Base-by-base conservation (phyloP, 2,888 invertebrate species). In the Acrocyrtus sp. region DNA sequence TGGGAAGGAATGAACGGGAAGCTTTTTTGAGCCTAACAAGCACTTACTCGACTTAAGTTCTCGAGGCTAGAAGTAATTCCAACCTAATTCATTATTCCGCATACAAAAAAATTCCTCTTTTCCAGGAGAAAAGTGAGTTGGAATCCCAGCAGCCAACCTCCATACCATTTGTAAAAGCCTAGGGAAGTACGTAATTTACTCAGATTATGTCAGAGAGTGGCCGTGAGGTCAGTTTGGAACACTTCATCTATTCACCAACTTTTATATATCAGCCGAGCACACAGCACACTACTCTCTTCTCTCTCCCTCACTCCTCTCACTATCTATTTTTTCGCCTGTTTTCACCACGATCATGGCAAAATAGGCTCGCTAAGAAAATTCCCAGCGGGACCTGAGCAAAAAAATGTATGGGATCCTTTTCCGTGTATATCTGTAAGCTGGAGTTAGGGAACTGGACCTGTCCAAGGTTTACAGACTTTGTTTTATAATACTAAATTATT, bases 181-280 rank as follows among this genome's bases (percentile, higher is more conserved):
- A 34, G 50, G 27, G 2, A 57, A 48, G 50, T 67, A 50, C 50
- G 61, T 69, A 69, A 69, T 69, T 69, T 69, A 69, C 69, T 69
- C 69, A 69, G 69, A 69, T 69, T 69, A 69, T 69, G 69, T 69
- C 69, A 69, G 69, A 69, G 69, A 69, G 69, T 69, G 69, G 69
- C 61, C 62, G 47, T 62, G 61, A 69, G 69, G 69, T 69, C 69
- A 69, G 61, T 43, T 51, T 26, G 41, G 51, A 68, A 68, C 68
- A 68, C 68, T 68, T 54, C 68, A 68, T 68, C 68, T 68, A 68
- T 29, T 29, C 27, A 29, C 22, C 34, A 29, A 17, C 53, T 53
- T n/a, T n/a, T n/a, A n/a, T n/a, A n/a, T n/a, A n/a, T n/a, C n/a
- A n/a, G n/a, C n/a, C n/a, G n/a, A n/a, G n/a, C n/a, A n/a, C n/a